Base-by-base conservation (phyloP, 2,888 invertebrate genomes). In the Drosophila seclusa region DNA sequence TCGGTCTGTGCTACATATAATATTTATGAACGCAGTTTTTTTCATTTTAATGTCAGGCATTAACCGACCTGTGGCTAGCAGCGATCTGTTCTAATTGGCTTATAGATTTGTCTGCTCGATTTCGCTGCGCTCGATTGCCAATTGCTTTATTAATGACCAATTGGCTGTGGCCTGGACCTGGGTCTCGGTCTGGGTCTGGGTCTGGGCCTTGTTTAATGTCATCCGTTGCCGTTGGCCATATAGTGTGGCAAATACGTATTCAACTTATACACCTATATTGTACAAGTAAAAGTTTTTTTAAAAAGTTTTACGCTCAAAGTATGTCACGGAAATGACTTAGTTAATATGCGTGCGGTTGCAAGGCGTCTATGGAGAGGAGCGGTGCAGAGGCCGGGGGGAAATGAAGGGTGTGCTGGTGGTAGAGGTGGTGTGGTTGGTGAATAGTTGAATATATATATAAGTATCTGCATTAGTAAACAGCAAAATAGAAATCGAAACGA, bases 401-500 rank as follows among this genome's bases (percentile, higher is more conserved):
- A 8, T 45, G 16, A 29, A 8, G 24, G 45, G 34, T 7, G 42
- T 18, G 36, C 2, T 8, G 6, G 34, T 32, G 38, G 53, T 38
- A 29, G 21, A 40, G 38, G 29, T 53, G 68, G 65, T 70, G 82
- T 73, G 70, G 57, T 53, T 40, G 62, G 60, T 63, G 84, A 67
- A 75, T 75, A 71, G 71, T 76, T 76, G 67, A 53, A 61, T 68
- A 63, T 65, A 61, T 65, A 24, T 50, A 50, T 16, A 40, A 7
- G 29, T 29, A 58, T 32, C 72, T 87, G 87, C 89, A 85, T 85
- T 85, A 86, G 81, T 83, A 83, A 87, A 76, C 65, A 76, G 68
- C 80, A 72, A 87, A 89, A 90, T 88, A 88, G 90, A 87, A 90
- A 90, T 88, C 90, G 87, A 90, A 85, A 81, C 83, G 80, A 76